Conservation (phyloP, 2,797 vertebrate species). For the Chloroceryle inda region DNA sequence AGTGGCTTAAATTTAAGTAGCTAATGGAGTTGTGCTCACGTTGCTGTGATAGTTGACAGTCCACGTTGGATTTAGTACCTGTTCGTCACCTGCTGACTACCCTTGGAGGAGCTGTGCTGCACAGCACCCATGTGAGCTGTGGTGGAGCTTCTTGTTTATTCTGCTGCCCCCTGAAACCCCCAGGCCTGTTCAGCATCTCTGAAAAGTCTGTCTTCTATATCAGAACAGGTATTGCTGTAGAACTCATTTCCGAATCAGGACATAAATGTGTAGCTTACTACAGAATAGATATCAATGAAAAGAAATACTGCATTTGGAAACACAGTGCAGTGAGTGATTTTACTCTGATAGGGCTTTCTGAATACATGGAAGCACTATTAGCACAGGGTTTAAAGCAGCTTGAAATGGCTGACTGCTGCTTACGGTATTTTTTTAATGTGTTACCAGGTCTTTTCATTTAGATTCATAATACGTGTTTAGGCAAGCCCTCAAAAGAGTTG, state of each 20-base stretch:
- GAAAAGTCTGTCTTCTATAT: neutral
- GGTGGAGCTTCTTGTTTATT: neutral
- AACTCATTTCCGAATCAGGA: neutral
- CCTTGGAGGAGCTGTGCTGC: neutral
- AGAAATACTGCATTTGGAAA: neutral
- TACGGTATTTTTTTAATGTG: neutral
- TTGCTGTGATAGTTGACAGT: neutral
- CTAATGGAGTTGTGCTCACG: neutral
- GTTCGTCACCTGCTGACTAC: neutral
- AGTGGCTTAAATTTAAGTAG: neutral
- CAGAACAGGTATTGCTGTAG: no score
- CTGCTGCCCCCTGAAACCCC: neutral
- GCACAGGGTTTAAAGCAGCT: neutral
- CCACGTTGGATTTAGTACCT: neutral
- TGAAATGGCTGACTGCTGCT: neutral
- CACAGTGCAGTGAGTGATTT: neutral
- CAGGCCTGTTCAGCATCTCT: neutral
- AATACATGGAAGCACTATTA: neutral
- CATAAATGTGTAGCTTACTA: neutral
- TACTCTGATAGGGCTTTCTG: neutral
- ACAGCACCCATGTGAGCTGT: neutral
- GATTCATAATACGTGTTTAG: neutral
- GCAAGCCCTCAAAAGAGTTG: neutral
- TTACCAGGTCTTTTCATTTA: neutral
- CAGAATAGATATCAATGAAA: neutral